Base-by-base conservation (phyloP, 1,140 invertebrate species). In the Panagrolaimus sp. region DNA sequence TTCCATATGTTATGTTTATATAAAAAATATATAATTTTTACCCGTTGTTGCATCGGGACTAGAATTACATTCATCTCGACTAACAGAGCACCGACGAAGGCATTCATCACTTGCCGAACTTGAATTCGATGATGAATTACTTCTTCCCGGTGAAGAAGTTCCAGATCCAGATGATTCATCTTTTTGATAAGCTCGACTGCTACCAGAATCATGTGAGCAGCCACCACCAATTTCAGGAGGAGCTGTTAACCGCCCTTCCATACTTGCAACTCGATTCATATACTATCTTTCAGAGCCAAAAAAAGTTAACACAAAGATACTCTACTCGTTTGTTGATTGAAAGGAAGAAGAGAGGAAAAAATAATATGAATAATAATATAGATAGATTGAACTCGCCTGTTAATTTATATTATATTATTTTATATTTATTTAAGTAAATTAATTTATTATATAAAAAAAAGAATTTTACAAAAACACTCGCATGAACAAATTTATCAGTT, bases 101-200 rank as follows among this genome's bases (percentile, higher is more conserved):
- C 52, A 58, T 12, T 58, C 52, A 21, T 58, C 52, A 21, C 52
- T 58, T 28, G 52, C 28, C 21, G 52, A 58, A 28, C 52, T 28
- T 28, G 52, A 58, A 21, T 58, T 58, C 32, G 32, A 38, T 58
- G 52, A 58, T 28, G 52, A 58, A 58, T 58, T 58, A 58, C 52
- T 58, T 58, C 52, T 58, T 58, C 52, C 52, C 21, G 52, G 52
- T 28, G 52, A 58, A 58, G 52, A 58, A 58, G 52, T 58, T 21
- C 52, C 52, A 12, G 52, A 58, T 26, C 52, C 52, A 58, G 52
- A 58, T 26, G 52, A 58, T 58, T 58, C 52, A 58, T 58, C 52
- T 58, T 58, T 58, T 58, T 58, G 52, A 28, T 58, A 58, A 28
- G 52, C 52, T 58, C 52, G 15, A 17, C 52, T 58, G 28, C 52